Conservation (phyloP, 1,140 invertebrate genomes). For the Scaptomyza pallida region DNA sequence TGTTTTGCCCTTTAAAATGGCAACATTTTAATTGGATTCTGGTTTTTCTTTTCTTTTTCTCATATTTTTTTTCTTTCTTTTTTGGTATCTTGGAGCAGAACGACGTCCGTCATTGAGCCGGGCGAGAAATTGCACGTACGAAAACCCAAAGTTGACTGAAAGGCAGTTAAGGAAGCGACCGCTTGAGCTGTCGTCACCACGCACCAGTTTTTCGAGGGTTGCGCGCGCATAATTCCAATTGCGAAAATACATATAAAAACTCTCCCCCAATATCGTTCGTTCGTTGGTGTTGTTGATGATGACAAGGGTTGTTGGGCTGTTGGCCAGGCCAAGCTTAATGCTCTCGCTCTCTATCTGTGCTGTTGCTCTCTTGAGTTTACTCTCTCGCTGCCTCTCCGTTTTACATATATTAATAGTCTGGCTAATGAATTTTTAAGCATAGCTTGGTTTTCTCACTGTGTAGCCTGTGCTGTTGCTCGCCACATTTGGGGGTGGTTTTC, state of each 20-base stretch:
- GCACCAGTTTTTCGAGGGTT: conserved; percentile 61
- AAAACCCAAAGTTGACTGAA: conserved; percentile 84
- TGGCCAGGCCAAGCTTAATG: neutral
- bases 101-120: conserved; percentile 77
- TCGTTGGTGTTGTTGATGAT: conserved; percentile 26
- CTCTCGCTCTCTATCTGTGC: conserved; percentile 10
- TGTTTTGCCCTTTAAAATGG: conserved; percentile 1
- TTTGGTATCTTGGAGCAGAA: conserved; percentile 54
- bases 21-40: conserved; percentile 17
- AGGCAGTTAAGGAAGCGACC: conserved; percentile 73
- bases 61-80: conserved; percentile 1
- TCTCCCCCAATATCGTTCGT: conserved; percentile 56
- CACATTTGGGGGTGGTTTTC: conserved; percentile 63
- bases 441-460: conserved; percentile 70
- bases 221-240: conserved; percentile 78
- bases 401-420: conserved; percentile 16
- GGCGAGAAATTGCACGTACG: conserved; percentile 83
- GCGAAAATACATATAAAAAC: conserved; percentile 73
- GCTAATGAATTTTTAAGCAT: conserved; percentile 47
- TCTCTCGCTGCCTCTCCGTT: conserved; percentile 17
- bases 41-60: neutral
- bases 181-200: conserved; percentile 47
- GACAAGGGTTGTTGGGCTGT: conserved; percentile 24
- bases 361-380: neutral
- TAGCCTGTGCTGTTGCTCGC: conserved; percentile 24